Base-by-base conservation (phyloP, 2,888 invertebrate species). In the Drosophila pegasa region DNA sequence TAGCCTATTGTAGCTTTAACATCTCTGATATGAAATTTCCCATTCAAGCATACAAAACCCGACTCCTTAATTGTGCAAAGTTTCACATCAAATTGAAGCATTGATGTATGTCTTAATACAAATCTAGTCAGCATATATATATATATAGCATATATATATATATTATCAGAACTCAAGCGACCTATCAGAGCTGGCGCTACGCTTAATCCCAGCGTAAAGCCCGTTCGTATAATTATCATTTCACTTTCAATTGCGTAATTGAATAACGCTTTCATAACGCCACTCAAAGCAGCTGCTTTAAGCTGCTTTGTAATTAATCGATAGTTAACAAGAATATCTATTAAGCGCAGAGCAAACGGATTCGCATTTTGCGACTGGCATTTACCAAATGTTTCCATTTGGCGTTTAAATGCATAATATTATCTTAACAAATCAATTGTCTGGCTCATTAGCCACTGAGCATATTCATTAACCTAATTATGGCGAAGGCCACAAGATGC, bases 391-490 rank as follows among this genome's bases (percentile, higher is more conserved):
- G 25, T 9, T 33, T 16, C 31, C 41, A 29, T 22, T 35, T 40
- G n/a, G 18, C 43, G 22, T 31, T 51, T 51, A 60, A 71, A 35
- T 56, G 38, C 48, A 76, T 76, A 45, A 66, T 48, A 58, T 35
- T 66, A 72, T 66, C 40, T 54, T 56, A 43, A 47, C 59, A 67
- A 60, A 68, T 78, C 62, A 78, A 75, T 75, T 67, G 75, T 50
- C 54, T 73, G 45, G 43, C 27, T 60, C 50, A 68, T 64, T 73
- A 73, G 68, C 60, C 73, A 58, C 50, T 51, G 54, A 63, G 68
- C 62, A 72, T 27, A 77, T 75, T 74, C 59, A 79, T 75, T 72
- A 72, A 67, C 80, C 57, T 57, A 64, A 75, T 83, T 76, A 76
- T 67, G 50, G 29, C 54, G 63, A 59, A 50, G 52, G 47, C 52